Conservation (phyloP, 2,797 vertebrate species). For the Megaceryle alcyon region DNA sequence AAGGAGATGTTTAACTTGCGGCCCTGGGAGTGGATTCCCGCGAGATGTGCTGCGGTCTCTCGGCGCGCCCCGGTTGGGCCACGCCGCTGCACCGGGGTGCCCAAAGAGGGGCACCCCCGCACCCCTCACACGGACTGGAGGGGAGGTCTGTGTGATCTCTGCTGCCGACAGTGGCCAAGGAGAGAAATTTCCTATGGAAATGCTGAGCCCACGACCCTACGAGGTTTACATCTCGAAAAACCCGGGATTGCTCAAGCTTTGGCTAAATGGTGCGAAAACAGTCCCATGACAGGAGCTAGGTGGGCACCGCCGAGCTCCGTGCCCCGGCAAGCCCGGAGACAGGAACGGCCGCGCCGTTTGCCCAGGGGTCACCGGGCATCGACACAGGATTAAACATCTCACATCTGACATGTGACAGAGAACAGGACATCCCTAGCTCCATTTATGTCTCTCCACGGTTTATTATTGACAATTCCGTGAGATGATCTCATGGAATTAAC, state of each 20-base stretch:
- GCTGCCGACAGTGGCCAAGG: background rate
- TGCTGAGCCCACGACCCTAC: background rate
- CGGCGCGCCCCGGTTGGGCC: background rate
- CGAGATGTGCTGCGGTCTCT: background rate
- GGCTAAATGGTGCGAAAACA: background rate
- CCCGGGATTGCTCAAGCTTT: background rate
- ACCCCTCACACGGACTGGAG: background rate
- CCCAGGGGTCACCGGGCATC: background rate
- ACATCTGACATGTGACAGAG: background rate
- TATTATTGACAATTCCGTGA: background rate
- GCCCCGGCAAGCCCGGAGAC: background rate
- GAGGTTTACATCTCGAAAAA: background rate
- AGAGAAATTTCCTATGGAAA: background rate
- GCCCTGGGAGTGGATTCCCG: background rate
- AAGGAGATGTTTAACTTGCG: background rate
- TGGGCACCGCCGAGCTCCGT: background rate
- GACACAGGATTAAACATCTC: background rate
- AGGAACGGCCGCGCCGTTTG: background rate
- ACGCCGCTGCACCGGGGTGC: too few species aligned
- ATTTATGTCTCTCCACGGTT: background rate
- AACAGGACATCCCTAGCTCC: background rate
- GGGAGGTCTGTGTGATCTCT: too few species aligned
- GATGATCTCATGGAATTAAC: conserved; percentile 6
- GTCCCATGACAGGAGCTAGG: background rate
- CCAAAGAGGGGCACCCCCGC: background rate